Percentiles rank a stretch among this genome's conserved stretches.
phyloP scores from a whole-genome alignment of 2,888 invertebrate species.

The Idaea aversata region DNA sequence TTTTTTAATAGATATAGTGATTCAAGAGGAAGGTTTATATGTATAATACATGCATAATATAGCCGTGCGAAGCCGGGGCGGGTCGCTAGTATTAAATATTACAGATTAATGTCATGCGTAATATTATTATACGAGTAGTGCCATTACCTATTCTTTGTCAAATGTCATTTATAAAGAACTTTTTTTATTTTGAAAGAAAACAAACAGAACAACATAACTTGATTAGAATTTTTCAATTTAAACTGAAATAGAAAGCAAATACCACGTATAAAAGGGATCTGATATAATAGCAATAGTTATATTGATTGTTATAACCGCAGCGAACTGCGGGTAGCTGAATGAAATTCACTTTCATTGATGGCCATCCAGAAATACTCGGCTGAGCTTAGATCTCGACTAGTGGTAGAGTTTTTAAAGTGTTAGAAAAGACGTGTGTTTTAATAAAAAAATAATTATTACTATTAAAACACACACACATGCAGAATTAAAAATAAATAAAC shows the following conservation, averaged over 20 bases:
- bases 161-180: too few relatives aligned
- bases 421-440: slow-evolving; percentile 20
- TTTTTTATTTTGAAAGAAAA: neutral
- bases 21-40: too few relatives aligned
- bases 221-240: slow-evolving; percentile 3
- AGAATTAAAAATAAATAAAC: too few relatives aligned
- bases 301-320: slow-evolving; percentile 40
- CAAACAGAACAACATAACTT: slow-evolving; percentile 17
- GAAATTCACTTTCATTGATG: slow-evolving; percentile 69
- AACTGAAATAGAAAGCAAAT: slow-evolving; percentile 16
- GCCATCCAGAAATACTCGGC: slow-evolving; percentile 62
- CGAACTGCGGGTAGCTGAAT: slow-evolving; percentile 49
- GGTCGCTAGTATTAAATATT: too few relatives aligned
- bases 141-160: too few relatives aligned
- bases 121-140: too few relatives aligned
- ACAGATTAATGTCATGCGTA: too few relatives aligned
- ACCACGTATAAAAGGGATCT: slow-evolving; percentile 17
- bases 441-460: too few relatives aligned
- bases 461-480: too few relatives aligned
- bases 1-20: too few relatives aligned
- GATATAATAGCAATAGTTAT: slow-evolving; percentile 23
- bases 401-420: slow-evolving; percentile 32
- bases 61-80: too few relatives aligned
- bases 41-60: too few relatives aligned
- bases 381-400: slow-evolving; percentile 47